These are phyloP conservation scores for Loriculus beryllinus DNA, from an alignment of 2,797 vertebrate genomes.

Conservation along the genomic window DNA sequence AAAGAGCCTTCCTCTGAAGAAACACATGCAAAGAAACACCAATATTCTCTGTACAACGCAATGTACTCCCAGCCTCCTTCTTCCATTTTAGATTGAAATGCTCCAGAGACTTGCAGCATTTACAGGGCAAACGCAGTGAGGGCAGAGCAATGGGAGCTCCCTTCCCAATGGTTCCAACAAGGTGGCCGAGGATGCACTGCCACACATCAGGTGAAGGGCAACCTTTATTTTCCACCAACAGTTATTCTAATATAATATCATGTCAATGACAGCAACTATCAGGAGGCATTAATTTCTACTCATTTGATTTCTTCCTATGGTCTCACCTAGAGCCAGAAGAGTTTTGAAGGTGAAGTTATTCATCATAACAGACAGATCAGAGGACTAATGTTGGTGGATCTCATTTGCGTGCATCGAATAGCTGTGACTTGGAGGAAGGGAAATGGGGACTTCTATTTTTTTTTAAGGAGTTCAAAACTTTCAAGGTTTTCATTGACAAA, in stretches of 20 bases:
- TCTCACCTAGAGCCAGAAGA: background rate
- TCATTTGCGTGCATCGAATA: background rate
- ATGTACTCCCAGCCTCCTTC: background rate
- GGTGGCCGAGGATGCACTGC: rapidly evolving
- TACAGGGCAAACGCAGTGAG: background rate
- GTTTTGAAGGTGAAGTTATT: background rate
- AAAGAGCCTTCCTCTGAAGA: background rate
- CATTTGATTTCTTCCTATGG: background rate
- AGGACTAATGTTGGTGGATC: background rate
- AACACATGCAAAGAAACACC: background rate
- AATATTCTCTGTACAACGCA: background rate
- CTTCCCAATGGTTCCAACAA: background rate
- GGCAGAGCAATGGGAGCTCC: background rate
- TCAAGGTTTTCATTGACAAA: background rate
- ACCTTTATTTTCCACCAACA: background rate
- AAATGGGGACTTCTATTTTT: background rate
- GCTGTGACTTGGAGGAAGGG: background rate
- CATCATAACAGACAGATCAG: background rate
- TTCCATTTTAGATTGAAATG: background rate
- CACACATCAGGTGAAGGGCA: rapidly evolving
- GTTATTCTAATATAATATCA: background rate
- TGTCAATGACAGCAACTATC: rapidly evolving
- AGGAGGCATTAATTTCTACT: background rate
- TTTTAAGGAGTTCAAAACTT: background rate
- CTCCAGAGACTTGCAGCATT: background rate